These are phyloP conservation scores for Mechanitis mazaeus DNA, from an alignment of 2,888 invertebrate genomes.

Conservation along the genomic window DNA sequence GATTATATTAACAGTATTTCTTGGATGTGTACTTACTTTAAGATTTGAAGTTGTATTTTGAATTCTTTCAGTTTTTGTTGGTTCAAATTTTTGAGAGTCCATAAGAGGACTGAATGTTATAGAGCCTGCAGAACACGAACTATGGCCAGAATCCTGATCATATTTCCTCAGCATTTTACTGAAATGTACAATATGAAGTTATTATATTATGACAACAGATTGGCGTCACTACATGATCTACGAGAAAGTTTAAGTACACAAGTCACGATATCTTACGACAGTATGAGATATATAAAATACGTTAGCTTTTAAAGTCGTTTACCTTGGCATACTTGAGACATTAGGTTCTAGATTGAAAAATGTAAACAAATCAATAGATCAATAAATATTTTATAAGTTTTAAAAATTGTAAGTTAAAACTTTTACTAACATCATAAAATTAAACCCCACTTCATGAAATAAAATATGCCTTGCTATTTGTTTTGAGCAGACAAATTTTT, in stretches of 20 bases:
- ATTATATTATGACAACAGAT: neutral
- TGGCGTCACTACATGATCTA: neutral
- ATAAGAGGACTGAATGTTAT: constrained; percentile 56
- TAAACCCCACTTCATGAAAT: too few species aligned
- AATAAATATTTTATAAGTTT: neutral
- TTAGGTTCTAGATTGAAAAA: neutral
- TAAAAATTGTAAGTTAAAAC: constrained; percentile 1
- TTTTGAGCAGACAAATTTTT: constrained; percentile 1
- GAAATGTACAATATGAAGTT: constrained; percentile 33
- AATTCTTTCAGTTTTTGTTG: constrained; percentile 39
- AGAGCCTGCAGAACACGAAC: constrained; percentile 69
- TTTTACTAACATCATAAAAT: constrained; percentile 10
- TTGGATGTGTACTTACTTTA: constrained; percentile 61
- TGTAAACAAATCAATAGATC: neutral
- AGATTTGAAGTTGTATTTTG: constrained; percentile 68
- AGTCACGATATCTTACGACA: neutral
- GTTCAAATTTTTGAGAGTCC: constrained; percentile 42
- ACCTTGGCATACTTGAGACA: constrained; percentile 16
- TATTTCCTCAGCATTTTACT: constrained; percentile 59
- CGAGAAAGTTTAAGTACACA: neutral
- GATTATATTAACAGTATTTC: constrained; percentile 54
- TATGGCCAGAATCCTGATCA: constrained; percentile 71
- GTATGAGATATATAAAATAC: neutral
- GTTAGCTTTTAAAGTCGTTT: constrained; percentile 21
- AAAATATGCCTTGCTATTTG: neutral